These are phyloP conservation scores for roundworm (Caenorhabditis elegans) DNA, from an alignment of 1,140 invertebrate species.

Conservation along the genomic window DNA sequence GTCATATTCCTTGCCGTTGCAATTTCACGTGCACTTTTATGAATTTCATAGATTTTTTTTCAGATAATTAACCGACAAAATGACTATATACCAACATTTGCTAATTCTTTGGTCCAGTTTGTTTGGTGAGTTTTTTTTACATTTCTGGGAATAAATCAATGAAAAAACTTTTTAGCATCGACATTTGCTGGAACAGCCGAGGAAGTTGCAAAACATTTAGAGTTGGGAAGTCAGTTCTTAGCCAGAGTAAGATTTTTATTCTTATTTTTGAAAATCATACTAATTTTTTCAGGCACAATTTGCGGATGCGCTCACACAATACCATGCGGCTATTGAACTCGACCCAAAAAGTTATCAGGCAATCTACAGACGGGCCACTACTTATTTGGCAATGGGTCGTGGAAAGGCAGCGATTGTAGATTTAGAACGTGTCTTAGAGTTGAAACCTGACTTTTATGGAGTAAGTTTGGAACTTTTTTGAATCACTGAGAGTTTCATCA, in stretches of 20 bases:
- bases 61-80: constrained; percentile 26
- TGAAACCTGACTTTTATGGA: constrained; percentile 90
- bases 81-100: background rate
- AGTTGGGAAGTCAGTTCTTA: constrained; percentile 86
- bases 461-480: constrained; percentile 67
- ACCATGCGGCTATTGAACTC: constrained; percentile 94
- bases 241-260: constrained; percentile 69
- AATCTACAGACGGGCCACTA: constrained; percentile 80
- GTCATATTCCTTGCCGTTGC: background rate
- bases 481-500: too few species aligned
- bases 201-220: constrained; percentile 87
- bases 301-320: constrained; percentile 92
- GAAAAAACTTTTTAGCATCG: background rate
- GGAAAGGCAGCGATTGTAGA: constrained; percentile 90
- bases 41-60: background rate
- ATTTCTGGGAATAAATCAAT: too few species aligned
- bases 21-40: background rate
- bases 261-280: background rate
- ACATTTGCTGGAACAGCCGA: background rate
- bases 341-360: constrained; percentile 94
- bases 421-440: constrained; percentile 84
- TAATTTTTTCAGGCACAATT: constrained; percentile 75
- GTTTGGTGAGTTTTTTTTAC: background rate
- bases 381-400: constrained; percentile 92
- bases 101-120: background rate